Evolutionary conservation across 2,797 vertebrate genomes (phyloP), one percentile per base, ranked within the genome.

Genomic region (Mus caroli): DNA sequence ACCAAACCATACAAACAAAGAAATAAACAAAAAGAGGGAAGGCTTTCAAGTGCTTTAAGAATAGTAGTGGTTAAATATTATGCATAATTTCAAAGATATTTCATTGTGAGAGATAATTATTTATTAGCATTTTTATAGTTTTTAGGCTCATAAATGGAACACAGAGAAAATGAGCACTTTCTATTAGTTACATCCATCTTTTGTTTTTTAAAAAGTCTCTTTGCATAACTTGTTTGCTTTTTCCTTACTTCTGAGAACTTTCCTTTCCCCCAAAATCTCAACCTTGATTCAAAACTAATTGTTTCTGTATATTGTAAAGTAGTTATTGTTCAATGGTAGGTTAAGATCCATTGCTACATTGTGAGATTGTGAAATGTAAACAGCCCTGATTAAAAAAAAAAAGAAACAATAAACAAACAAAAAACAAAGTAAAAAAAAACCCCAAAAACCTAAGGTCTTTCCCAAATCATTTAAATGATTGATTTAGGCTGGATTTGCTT

Each of bases 171-270:
- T 26, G 9, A 60, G 22, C 58, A 60, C 58, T 60, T 60, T 60
- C 58, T 60, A 3, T 26, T 60, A 60, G 58, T 60, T 60, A 60
- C 58, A 60, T 60, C 58, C 58, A 60, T 60, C 58, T 26, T 60
- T 60, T 60, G 24, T 8, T 60, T 60, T 60, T 24, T 19, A 34
- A 34, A 64, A 28, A 34, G 34, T 14, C 31, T 31, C 64, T 67
- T 69, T 69, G 13, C 64, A 69, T n/a, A 69, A 31, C 82, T 76
- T 87, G 7, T 92, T 87, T 50, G 2, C 85, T 90, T 78, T 34
- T 90, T 92, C 26, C 92, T 77, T 89, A 75, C 58, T 85, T 75
- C 58, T 92, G 52, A 79, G 34, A 93, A 95, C 7, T 83, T 43
- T 71, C 22, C 58, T 60, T 24, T 22, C 4, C 10, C 13, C 78